Percentiles rank a stretch among this genome's conserved stretches.
Evolutionary conservation across 1,140 invertebrate species (phyloP).

Genomic region (Drosophila lini): DNA sequence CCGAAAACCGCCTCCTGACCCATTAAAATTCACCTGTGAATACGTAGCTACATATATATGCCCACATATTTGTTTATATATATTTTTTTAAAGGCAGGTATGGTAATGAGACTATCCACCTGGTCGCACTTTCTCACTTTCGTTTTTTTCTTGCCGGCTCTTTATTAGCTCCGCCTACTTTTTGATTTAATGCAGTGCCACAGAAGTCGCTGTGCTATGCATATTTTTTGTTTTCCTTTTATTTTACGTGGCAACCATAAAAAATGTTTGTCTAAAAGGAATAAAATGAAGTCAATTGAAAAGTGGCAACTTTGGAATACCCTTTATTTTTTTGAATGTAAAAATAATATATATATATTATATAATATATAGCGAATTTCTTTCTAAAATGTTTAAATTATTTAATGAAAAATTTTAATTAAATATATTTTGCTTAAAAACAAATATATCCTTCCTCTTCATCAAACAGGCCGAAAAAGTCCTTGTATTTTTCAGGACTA

Average conservation of each 20-base stretch:
- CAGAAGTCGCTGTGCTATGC: conserved; percentile 31
- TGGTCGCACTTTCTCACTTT: conserved; percentile 16
- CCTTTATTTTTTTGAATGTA: not conserved
- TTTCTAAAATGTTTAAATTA: not conserved
- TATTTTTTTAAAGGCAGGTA: conserved; percentile 1
- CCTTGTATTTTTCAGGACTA: conserved; percentile 1
- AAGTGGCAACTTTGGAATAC: not conserved
- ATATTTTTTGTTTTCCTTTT: conserved; percentile 31
- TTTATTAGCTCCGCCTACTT: conserved; percentile 30
- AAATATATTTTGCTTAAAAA: not conserved
- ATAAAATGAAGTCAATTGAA: not conserved
- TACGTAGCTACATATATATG: too few relatives aligned
- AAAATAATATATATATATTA: too few relatives aligned
- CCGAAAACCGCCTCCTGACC: not conserved
- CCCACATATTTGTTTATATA: not conserved
- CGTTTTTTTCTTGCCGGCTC: not conserved
- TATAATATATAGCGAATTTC: too few relatives aligned
- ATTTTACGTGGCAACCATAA: conserved; percentile 45
- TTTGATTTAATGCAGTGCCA: conserved; percentile 33
- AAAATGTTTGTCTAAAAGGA: conserved; percentile 37
- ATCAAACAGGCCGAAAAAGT: not conserved
- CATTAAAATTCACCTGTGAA: conserved; percentile 13
- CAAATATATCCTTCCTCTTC: not conserved
- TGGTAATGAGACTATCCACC: conserved; percentile 15
- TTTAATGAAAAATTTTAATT: not conserved